phyloP scores from a whole-genome alignment of 2,888 invertebrate species.

The Torymus aiolomorphi region DNA sequence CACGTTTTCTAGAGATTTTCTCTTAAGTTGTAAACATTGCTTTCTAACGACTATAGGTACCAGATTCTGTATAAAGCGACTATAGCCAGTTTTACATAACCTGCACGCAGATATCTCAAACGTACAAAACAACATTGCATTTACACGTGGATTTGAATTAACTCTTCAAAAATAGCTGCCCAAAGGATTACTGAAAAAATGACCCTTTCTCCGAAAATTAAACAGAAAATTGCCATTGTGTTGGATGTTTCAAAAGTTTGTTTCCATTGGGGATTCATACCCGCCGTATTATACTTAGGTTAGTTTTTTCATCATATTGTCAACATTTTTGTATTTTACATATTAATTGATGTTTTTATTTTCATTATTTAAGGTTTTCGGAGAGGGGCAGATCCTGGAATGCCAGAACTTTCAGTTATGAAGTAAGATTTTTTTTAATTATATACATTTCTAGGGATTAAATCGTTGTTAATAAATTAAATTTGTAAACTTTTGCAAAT shows the following conservation, averaged over 20 bases:
- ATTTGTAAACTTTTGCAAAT: background rate
- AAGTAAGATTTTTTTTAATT: conserved; percentile 73
- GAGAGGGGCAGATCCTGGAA: conserved; percentile 83
- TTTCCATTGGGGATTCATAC: conserved; percentile 85
- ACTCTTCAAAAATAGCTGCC: conserved; percentile 48
- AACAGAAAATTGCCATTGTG: conserved; percentile 80
- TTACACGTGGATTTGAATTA: conserved; percentile 22
- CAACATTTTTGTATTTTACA: background rate
- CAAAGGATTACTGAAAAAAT: conserved; percentile 61
- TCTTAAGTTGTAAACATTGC: conserved; percentile 6
- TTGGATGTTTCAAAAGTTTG: conserved; percentile 79
- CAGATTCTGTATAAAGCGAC: no score
- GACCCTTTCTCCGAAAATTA: conserved; percentile 78
- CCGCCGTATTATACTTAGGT: conserved; percentile 83
- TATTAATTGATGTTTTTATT: conserved; percentile 5
- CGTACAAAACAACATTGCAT: conserved; percentile 1
- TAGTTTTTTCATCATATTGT: conserved; percentile 62
- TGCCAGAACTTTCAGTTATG: conserved; percentile 79
- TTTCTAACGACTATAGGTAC: no score
- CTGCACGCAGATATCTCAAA: background rate
- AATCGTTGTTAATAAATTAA: conserved; percentile 27
- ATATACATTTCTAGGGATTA: conserved; percentile 19
- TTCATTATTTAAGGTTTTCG: conserved; percentile 78
- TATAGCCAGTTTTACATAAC: conserved; percentile 16
- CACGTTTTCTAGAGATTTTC: background rate